Evolutionary conservation across 1,140 invertebrate species (phyloP), one percentile per base, ranked within the genome.

Genomic region (Agrypnia vestita): DNA sequence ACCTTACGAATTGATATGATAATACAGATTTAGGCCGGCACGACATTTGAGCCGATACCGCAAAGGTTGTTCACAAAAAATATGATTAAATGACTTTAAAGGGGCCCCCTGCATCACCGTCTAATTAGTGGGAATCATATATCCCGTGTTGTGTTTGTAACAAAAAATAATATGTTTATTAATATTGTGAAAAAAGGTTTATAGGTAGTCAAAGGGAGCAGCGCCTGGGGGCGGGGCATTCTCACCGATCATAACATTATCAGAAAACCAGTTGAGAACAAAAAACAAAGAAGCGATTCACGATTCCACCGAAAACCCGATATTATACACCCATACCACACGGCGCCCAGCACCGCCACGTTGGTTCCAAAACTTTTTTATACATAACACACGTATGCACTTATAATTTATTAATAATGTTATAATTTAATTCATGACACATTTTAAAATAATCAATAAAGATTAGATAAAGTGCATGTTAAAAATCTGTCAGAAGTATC

Each of bases 211-310:
- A 71, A 7, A 15, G 12, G 35, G 35, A 8, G 44, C 49, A 10
- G 21, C 11, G 72, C 56, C 19, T 3, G 21, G 51, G 56, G 53
- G 73, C 53, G 56, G 51, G 53, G 53, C 17, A 12, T 71, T 71
- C 64, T 78, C 76, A 78, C 62, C 61, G 49, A 78, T 67, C 59
- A 71, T 53, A 64, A 61, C 51, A 74, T 80, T 62, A 80, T 80
- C 78, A 80, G 43, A 55, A 51, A 61, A 76, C 59, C 59, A 69
- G 49, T 73, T 49, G 53, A 46, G 25, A 79, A 71, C 67, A 80
- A 80, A 80, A 74, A 73, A 64, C 47, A 73, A 74, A 75, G 78
- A 67, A 80, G 78, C 78, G 61, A 80, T 61, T 80, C 78, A 80
- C 72, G 78, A 55, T 80, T 80, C 78, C 15, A 47, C 67, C 77